These are phyloP conservation scores for Tupaia tana DNA, from an alignment of 2,113 vertebrate genomes.

Conservation along the genomic window DNA sequence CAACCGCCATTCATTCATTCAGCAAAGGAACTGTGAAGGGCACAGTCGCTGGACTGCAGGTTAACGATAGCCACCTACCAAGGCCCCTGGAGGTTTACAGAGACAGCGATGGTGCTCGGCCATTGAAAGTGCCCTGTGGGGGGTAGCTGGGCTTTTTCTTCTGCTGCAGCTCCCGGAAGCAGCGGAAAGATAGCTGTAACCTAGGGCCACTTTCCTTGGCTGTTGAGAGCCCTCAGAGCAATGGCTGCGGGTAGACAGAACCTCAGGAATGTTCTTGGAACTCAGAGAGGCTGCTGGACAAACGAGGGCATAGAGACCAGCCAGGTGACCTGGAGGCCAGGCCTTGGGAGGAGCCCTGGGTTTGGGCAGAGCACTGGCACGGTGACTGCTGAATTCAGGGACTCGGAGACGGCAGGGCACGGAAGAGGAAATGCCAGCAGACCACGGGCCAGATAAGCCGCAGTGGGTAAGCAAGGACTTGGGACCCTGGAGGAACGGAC, in stretches of 20 bases:
- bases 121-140: fast-evolving
- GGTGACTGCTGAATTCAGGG: neutral
- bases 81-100: neutral
- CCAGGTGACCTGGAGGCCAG: neutral
- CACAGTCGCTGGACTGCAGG: neutral
- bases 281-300: neutral
- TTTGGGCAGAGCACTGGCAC: neutral
- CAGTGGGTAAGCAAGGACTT: neutral
- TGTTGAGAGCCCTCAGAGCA: neutral
- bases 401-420: neutral
- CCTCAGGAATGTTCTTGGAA: constrained; percentile 60
- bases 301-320: neutral
- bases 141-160: neutral
- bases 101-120: neutral
- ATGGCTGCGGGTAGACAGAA: neutral
- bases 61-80: neutral
- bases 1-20: neutral
- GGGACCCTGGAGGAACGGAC: neutral
- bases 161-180: neutral
- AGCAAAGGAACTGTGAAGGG: neutral
- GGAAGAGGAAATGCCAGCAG: neutral
- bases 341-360: neutral
- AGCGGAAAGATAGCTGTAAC: neutral
- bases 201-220: neutral
- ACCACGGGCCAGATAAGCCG: neutral